Evolutionary conservation across 2,113 vertebrate genomes (phyloP).

Genomic region (Mus spicilegus): DNA sequence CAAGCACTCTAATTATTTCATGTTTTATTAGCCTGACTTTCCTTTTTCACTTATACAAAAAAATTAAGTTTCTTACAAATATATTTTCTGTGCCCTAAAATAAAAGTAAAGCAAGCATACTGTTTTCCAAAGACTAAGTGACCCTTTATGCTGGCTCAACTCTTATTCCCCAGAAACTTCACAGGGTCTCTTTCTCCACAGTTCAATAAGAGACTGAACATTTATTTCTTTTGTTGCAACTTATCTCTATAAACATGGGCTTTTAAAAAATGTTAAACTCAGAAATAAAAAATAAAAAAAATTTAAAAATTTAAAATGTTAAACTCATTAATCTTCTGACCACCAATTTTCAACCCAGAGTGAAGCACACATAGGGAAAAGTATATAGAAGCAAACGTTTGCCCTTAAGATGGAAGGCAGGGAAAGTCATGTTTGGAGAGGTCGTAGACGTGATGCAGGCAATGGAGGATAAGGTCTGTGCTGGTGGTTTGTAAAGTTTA

Average conservation of each 20-base stretch:
- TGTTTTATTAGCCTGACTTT: background rate
- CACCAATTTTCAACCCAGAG: background rate
- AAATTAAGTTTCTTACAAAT: background rate
- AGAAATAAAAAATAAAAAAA: too few relatives aligned
- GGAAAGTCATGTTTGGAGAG: background rate
- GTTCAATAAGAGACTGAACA: background rate
- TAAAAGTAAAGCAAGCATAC: background rate
- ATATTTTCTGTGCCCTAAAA: slow-evolving; percentile 28
- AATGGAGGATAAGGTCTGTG: background rate
- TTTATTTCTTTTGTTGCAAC: background rate
- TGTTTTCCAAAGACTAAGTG: background rate
- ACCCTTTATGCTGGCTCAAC: background rate
- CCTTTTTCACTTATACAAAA: slow-evolving; percentile 37
- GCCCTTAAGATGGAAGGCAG: slow-evolving; percentile 11
- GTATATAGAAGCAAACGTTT: background rate
- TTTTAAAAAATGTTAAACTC: background rate
- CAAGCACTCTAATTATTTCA: background rate
- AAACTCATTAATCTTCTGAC: background rate
- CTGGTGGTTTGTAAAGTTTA: background rate
- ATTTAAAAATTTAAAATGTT: too few relatives aligned
- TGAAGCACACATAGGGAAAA: background rate
- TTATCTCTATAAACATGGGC: background rate
- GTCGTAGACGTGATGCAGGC: background rate
- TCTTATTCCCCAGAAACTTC: background rate
- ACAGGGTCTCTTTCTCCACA: background rate